Base-by-base conservation (phyloP, 2,113 vertebrate genomes). In the Pomatostomus ruficeps region DNA sequence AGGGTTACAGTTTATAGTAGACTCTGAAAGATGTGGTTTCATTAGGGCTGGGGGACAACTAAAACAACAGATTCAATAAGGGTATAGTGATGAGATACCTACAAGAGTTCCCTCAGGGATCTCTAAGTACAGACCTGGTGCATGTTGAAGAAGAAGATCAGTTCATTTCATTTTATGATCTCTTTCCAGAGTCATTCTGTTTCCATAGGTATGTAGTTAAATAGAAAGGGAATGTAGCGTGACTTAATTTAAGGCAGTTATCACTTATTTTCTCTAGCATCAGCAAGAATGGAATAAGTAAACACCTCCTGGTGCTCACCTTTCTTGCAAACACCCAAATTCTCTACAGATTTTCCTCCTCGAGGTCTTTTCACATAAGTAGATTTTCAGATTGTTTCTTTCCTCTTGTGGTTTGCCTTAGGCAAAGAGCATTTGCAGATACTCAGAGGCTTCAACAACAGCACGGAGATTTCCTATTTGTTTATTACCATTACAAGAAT, bases 1-100 rank as follows among this genome's bases (percentile, higher is more conserved):
- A 88, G 1, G 6, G 46, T 49, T 78, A 31, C 0, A 0, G 10
- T 29, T 45, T 31, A 49, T 3, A 52, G 42, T 3, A 59, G 31
- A 36, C 28, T 54, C 45, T 33, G 16, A 79, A 83, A 73, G 21
- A 70, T 13, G 2, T 9, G 11, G 10, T 83, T 89, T 91, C 23
- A 33, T 13, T 22, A 54, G 26, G 26, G 11, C 12, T 73, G 22
- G 66, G n/a, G 36, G 31, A 62, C 33, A 71, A 10, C 16, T 54
- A 72, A 83, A 88, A 3, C 23, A 49, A 20, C 29, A 33, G 20
- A 29, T 57, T 61, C 36, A 73, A 10, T 13, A 43, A 80, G 18
- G 8, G 7, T 23, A 68, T 22, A 76, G 22, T 29, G 40, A 59
- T 66, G 51, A 88, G 36, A 33, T n/a, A 72, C 2, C n/a, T 45